phyloP scores from a whole-genome alignment of 2,113 vertebrate genomes.

The Tychaedon coryphoeus region DNA sequence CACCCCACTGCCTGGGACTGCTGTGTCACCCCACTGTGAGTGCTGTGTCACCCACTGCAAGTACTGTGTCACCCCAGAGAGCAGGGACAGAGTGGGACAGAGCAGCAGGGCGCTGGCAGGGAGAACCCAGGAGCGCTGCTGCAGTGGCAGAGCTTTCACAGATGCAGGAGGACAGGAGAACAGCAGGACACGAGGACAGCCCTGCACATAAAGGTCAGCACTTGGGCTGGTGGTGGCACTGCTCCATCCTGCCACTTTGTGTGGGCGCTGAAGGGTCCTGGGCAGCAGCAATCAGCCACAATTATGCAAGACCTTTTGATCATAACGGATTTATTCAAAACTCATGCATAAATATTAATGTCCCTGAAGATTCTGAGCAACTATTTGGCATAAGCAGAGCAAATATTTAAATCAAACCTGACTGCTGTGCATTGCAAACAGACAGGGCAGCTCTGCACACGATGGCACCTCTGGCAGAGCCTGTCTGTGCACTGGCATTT shows the following conservation, averaged over 20 bases:
- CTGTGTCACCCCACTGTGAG: not conserved
- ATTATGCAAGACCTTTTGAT: slow-evolving; percentile 54
- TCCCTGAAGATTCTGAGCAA: slow-evolving; percentile 44
- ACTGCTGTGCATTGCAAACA: slow-evolving; percentile 6
- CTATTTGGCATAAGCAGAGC: slow-evolving; percentile 36
- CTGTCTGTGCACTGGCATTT: not conserved
- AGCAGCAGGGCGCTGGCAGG: not conserved
- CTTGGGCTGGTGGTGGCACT: not conserved
- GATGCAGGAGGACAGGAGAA: not conserved
- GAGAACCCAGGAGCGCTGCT: not conserved
- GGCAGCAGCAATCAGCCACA: not conserved
- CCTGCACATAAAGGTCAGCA: not conserved
- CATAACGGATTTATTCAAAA: slow-evolving; percentile 52
- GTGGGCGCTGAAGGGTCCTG: slow-evolving; percentile 16
- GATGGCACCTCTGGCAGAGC: not conserved
- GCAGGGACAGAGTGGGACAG: not conserved
- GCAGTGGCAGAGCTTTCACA: not conserved
- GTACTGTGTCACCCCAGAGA: not conserved
- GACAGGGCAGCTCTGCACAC: not conserved
- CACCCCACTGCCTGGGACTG: no score
- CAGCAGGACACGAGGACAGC: not conserved
- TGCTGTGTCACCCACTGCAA: not conserved
- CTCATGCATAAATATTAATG: slow-evolving; percentile 48
- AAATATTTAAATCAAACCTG: slow-evolving; percentile 53
- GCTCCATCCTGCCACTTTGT: not conserved